Conservation (phyloP, 2,888 invertebrate genomes). For the Drosophila lutescens region DNA sequence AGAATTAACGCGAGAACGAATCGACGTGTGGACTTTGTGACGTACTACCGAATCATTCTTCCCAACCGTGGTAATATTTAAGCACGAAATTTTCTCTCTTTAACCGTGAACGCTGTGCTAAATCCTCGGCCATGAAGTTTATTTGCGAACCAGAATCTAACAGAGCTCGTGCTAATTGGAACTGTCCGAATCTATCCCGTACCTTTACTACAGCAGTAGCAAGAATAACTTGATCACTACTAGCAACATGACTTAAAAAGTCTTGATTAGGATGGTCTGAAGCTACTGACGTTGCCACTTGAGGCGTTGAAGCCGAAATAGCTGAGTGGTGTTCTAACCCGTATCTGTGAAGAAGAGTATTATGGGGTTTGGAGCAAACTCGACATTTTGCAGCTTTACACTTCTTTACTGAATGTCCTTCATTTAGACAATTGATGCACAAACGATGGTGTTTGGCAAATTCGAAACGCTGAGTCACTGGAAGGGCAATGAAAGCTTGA, state of each 20-base stretch:
- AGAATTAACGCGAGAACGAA: background rate
- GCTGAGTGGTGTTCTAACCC: background rate
- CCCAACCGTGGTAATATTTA: background rate
- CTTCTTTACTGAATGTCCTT: background rate
- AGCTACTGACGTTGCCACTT: too few relatives aligned
- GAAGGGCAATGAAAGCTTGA: too few relatives aligned
- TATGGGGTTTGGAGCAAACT: background rate
- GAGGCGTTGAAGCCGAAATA: too few relatives aligned
- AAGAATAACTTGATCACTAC: constrained; percentile 2
- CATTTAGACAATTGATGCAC: background rate
- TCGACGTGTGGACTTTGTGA: background rate
- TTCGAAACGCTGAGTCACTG: too few relatives aligned
- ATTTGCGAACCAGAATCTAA: background rate
- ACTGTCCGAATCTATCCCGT: constrained; percentile 3
- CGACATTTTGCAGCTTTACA: background rate
- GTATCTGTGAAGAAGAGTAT: constrained; percentile 1
- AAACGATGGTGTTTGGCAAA: background rate
- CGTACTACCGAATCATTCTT: constrained; percentile 1
- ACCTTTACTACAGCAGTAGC: constrained; percentile 1
- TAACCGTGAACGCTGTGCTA: background rate
- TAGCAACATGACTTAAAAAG: background rate
- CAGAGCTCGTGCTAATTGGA: background rate
- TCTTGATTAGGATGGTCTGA: too few relatives aligned
- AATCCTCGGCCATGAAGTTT: background rate
- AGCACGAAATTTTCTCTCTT: background rate